phyloP scores from a whole-genome alignment of 2,888 invertebrate species.

The Phoronis australis region DNA sequence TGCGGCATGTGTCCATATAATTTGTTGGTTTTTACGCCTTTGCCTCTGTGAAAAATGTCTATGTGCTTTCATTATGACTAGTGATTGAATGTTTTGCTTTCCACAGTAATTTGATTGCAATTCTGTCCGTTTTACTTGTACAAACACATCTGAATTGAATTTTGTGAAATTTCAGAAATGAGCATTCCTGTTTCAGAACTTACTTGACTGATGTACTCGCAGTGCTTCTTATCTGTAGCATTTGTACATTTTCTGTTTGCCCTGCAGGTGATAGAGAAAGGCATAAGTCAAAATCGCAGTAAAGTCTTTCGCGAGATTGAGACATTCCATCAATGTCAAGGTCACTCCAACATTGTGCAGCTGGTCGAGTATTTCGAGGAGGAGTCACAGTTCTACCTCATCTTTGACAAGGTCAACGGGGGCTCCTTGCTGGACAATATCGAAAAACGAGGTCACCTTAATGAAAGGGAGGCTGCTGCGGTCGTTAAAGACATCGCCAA shows the following conservation, averaged over 20 bases:
- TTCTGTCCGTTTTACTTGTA: too few species aligned
- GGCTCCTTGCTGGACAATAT: conserved; percentile 88
- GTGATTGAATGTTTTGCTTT: conserved; percentile 1
- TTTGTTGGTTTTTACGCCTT: too few species aligned
- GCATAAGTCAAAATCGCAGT: conserved; percentile 87
- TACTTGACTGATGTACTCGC: too few species aligned
- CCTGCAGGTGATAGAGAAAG: conserved; percentile 79
- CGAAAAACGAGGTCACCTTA: conserved; percentile 86
- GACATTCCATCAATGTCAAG: conserved; percentile 96
- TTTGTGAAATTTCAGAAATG: too few species aligned
- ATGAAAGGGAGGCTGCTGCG: conserved; percentile 90
- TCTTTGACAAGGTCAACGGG: conserved; percentile 96
- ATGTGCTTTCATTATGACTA: too few species aligned
- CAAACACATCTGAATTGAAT: too few species aligned
- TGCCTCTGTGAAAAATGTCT: too few species aligned
- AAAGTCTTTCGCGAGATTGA: conserved; percentile 97
- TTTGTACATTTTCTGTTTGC: conserved; percentile 7
- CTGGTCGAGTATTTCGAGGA: conserved; percentile 88
- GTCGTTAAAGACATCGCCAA: conserved; percentile 91
- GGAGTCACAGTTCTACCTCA: conserved; percentile 88
- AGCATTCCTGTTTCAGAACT: too few species aligned
- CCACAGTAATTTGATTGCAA: neutral
- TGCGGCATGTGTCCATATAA: too few species aligned
- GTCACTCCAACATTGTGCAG: conserved; percentile 95
- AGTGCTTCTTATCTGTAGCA: too few species aligned